Conservation (phyloP, 2,113 vertebrate genomes). For the Rhinogobius similis region DNA sequence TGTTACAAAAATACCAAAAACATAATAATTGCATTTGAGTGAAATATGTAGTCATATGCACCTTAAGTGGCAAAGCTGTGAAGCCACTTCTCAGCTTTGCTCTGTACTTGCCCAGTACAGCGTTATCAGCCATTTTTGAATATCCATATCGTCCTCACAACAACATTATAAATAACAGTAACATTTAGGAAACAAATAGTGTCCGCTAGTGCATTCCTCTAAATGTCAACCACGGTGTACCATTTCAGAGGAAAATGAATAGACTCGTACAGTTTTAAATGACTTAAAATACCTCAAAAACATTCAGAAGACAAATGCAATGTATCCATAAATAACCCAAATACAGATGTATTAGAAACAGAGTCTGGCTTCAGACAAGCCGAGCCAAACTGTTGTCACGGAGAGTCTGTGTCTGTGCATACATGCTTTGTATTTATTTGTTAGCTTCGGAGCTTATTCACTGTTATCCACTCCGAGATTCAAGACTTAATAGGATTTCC, state of each 20-base stretch:
- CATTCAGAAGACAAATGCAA: not conserved
- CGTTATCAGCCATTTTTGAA: not conserved
- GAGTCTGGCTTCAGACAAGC: not conserved
- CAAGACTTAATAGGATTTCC: slow-evolving; percentile 54
- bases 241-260: not conserved
- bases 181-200: not conserved
- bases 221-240: not conserved
- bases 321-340: not conserved
- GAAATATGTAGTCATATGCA: no score
- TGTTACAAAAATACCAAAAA: no score
- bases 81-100: no score
- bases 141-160: not conserved
- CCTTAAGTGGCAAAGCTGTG: no score
- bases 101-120: no score
- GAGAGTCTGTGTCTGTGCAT: slow-evolving; percentile 16
- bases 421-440: slow-evolving; percentile 28
- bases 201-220: not conserved
- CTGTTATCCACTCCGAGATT: slow-evolving; percentile 37
- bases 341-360: not conserved
- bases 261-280: not conserved
- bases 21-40: no score
- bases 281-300: not conserved
- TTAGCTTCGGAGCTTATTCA: slow-evolving; percentile 37
- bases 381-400: slow-evolving; percentile 24
- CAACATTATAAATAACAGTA: not conserved